Base-by-base conservation (phyloP, 2,888 invertebrate genomes). In the Drosophila anomelani region DNA sequence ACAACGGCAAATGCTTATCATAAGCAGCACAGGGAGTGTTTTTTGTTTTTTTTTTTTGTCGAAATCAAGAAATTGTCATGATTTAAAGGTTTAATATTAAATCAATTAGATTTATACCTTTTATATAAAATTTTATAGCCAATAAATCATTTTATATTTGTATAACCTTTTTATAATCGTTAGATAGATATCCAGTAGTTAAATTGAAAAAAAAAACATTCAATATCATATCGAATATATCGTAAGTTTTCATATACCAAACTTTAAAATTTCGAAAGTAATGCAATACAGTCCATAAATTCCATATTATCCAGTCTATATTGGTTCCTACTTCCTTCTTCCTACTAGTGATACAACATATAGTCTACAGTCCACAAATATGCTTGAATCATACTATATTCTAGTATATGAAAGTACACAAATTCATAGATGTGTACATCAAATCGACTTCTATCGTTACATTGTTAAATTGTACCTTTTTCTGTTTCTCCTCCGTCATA, bases 1-100 rank as follows among this genome's bases (percentile, higher is more conserved):
- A 59, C 66, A 61, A 54, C 57, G 38, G n/a, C 49, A 69, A 69
- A 69, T 69, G 66, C 59, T 78, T 55, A 63, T 63, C 49, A 61
- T 38, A 32, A 61, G 47, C 38, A 36, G 54, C 53, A 63, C 44
- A 57, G 49, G 54, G 53, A 63, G 34, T 8, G 12, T 20, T 8
- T 17, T 43, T 17, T 23, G 23, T 26, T n/a, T 26, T 17, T 23
- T 44, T 26, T n/a, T 32, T n/a, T 5, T 15, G n/a, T n/a, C 7
- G 20, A 12, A 6, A n/a, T 34, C 3, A 5, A 10, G 34, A 10
- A 36, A 15, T 36, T 36, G 34, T 15, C 20, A 10, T 15, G 15
- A 49, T 49, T 32, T 32, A 13, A 32, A 20, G 46, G 15, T 46
- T 46, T 26, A 46, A 46, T 26, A 23, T 46, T 46, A 23, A 46